Evolutionary conservation across 1,140 invertebrate genomes (phyloP), one percentile per base, ranked within the genome.

Genomic region (Capitella teleta): DNA sequence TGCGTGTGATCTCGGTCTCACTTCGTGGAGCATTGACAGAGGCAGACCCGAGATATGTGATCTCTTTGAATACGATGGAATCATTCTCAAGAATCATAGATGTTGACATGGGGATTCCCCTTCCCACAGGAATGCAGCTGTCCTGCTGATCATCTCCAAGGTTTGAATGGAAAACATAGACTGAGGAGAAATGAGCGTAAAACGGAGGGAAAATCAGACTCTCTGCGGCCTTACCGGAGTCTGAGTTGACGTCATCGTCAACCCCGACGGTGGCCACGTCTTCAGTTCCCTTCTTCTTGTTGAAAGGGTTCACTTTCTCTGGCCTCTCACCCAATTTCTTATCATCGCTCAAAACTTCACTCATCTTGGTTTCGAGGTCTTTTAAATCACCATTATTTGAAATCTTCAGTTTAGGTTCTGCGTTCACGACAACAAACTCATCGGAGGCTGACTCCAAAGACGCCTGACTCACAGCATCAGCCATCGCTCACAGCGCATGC

Each of bases 1-100:
- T 94, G 34, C 84, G 78, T 67, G 92, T 88, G 55, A 98, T 94
- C 77, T 98, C 94, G n/a, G 75, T 75, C 74, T 97, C 90, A 43
- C 85, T 92, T 67, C 91, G 84, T 3, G 93, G 90, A 3, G 89
- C 86, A 70, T 89, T 88, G 52, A 98, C 92, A 50, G 82, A 82
- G 38, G 91, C 86, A 10, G 87, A 86, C 28, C 94, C 93, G 50
- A 98, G 76, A 74, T 97, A 98, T 46, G 86, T 88, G 24, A 98
- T 86, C 16, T 89, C 85, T 67, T 88, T 84, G 70, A 95, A 96
- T 59, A 92, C 53, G 81, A 47, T 70, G 25, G 34, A 44, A 21
- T 59, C 52, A 19, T 1, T 40, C n/a, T n/a, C n/a, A n/a, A n/a
- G n/a, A n/a, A n/a, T n/a, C n/a, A n/a, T n/a, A n/a, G n/a, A n/a